Percentiles rank a stretch among this genome's conserved stretches.
Conservation (phyloP, 2,888 invertebrate species). For the Esperia sulphurella region DNA sequence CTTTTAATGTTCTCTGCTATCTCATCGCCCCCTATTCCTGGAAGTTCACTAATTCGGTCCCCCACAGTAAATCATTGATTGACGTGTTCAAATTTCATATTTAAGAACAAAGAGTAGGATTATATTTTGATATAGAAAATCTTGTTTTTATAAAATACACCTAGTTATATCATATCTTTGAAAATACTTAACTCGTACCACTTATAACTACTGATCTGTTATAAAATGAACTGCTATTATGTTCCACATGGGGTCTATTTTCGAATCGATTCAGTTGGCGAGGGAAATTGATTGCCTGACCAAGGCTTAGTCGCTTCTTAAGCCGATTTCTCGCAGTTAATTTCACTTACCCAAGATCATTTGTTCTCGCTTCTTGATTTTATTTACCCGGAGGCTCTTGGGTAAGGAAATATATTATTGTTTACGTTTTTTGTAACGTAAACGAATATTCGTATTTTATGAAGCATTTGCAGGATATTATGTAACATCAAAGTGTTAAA, state of each 20-base stretch:
- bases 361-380: slow-evolving; percentile 40
- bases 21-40: too few relatives aligned
- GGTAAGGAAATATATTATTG: neutral
- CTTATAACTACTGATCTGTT: too few relatives aligned
- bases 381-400: slow-evolving; percentile 21
- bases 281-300: slow-evolving; percentile 43
- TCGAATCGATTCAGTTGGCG: slow-evolving; percentile 30
- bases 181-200: too few relatives aligned
- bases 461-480: too few relatives aligned
- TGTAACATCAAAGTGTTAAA: too few relatives aligned
- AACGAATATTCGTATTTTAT: too few relatives aligned
- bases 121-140: too few relatives aligned
- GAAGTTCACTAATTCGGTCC: too few relatives aligned
- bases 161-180: too few relatives aligned
- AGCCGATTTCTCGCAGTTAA: slow-evolving; percentile 48
- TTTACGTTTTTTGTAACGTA: too few relatives aligned
- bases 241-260: slow-evolving; percentile 15
- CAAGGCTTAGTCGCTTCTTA: slow-evolving; percentile 37
- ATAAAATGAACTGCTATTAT: neutral
- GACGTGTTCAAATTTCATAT: neutral
- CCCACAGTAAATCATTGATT: too few relatives aligned
- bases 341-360: slow-evolving; percentile 53
- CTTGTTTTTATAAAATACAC: neutral
- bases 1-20: too few relatives aligned
- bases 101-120: neutral